Conservation (phyloP, 2,113 vertebrate species). For the Epinephelus lanceolatus region DNA sequence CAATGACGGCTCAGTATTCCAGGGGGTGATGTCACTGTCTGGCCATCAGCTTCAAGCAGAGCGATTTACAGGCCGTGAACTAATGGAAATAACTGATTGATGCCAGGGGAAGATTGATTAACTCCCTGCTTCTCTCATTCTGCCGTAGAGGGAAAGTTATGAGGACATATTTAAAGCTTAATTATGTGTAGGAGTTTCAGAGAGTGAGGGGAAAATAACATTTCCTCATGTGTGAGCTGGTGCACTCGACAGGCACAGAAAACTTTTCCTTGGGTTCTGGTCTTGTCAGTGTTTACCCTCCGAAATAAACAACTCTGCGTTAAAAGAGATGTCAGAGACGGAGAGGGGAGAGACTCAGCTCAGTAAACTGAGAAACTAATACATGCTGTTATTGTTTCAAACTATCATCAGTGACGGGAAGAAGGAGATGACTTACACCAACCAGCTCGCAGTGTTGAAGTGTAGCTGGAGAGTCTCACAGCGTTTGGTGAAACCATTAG, state of each 20-base stretch:
- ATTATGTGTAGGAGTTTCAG: slow-evolving; percentile 44
- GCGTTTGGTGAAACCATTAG: slow-evolving; percentile 68
- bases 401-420: neutral
- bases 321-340: slow-evolving; percentile 17
- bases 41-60: slow-evolving; percentile 34
- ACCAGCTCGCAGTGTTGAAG: slow-evolving; percentile 30
- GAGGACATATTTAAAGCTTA: slow-evolving; percentile 44
- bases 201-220: slow-evolving; percentile 36
- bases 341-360: neutral
- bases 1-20: slow-evolving; percentile 18
- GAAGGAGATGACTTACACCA: slow-evolving; percentile 11
- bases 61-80: slow-evolving; percentile 40
- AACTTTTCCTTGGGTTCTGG: neutral
- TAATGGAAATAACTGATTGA: slow-evolving; percentile 62
- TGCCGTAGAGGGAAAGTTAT: slow-evolving; percentile 21
- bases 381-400: neutral
- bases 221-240: slow-evolving; percentile 42
- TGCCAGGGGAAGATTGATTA: slow-evolving; percentile 60
- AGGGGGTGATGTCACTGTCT: slow-evolving; percentile 50
- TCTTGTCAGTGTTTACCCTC: slow-evolving; percentile 34
- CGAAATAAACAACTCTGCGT: slow-evolving; percentile 35
- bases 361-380: slow-evolving; percentile 12
- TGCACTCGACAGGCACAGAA: slow-evolving; percentile 25
- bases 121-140: slow-evolving; percentile 37
- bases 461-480: slow-evolving; percentile 31